These are phyloP conservation scores for Trichacis sp. DNA, from an alignment of 2,888 invertebrate species.

Conservation along the genomic window DNA sequence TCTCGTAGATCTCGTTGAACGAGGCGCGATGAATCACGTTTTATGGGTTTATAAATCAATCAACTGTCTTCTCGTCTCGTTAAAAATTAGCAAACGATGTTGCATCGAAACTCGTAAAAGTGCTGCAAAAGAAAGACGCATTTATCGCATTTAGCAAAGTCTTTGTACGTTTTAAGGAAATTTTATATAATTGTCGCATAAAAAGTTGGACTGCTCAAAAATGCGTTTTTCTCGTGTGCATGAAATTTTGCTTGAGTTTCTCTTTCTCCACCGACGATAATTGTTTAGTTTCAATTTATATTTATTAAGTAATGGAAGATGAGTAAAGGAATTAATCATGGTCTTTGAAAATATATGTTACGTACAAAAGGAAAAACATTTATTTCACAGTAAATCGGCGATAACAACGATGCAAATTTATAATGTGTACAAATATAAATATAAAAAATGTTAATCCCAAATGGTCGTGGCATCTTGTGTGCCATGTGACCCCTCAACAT, in stretches of 20 bases:
- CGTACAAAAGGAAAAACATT: constrained; percentile 54
- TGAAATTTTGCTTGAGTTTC: neutral
- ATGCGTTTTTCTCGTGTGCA: neutral
- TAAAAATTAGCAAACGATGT: neutral
- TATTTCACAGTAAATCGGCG: constrained; percentile 59
- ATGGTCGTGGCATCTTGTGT: constrained; percentile 14
- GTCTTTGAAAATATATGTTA: neutral
- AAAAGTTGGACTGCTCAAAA: neutral
- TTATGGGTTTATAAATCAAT: neutral
- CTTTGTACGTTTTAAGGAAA: neutral
- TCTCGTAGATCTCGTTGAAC: neutral
- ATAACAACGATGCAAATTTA: constrained; percentile 59
- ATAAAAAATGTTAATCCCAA: constrained; percentile 38
- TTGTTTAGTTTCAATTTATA: neutral
- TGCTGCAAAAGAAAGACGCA: neutral
- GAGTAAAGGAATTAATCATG: too few relatives aligned
- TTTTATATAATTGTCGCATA: neutral
- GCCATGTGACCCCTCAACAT: neutral
- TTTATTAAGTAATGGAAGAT: neutral
- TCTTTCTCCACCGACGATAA: neutral
- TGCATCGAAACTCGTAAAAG: neutral
- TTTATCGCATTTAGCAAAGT: neutral
- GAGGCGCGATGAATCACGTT: neutral
- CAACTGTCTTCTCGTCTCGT: neutral
- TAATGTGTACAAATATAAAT: constrained; percentile 47